Conservation (phyloP, 1,140 invertebrate genomes). For the Chymomyza costata region DNA sequence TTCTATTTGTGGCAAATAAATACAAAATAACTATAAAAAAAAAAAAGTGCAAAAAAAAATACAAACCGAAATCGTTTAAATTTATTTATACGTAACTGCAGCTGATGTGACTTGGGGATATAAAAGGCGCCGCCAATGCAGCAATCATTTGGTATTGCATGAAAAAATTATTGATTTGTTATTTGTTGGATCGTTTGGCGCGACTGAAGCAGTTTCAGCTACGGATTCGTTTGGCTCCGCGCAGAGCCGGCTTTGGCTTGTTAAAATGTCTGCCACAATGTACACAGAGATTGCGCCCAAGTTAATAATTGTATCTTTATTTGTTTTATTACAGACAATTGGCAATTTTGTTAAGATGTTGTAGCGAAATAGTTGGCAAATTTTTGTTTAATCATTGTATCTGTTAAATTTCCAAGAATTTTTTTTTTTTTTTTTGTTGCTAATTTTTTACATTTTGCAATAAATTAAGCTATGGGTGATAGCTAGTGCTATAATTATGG, state of each 20-base stretch:
- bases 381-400: too few relatives aligned
- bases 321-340: conserved; percentile 39
- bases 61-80: conserved; percentile 48
- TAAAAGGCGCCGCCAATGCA: conserved; percentile 52
- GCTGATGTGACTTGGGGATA: conserved; percentile 34
- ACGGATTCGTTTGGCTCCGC: too few relatives aligned
- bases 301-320: conserved; percentile 52
- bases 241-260: conserved; percentile 23
- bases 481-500: too few relatives aligned
- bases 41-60: conserved; percentile 10
- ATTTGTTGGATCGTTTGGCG: conserved; percentile 40
- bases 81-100: conserved; percentile 42
- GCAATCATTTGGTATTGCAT: conserved; percentile 50
- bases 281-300: conserved; percentile 11
- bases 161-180: conserved; percentile 62
- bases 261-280: conserved; percentile 42
- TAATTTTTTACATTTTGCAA: too few relatives aligned
- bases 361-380: conserved; percentile 9
- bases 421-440: too few relatives aligned
- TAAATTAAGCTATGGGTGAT: too few relatives aligned
- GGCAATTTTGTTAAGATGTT: conserved; percentile 29
- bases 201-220: too few relatives aligned
- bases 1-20: too few relatives aligned
- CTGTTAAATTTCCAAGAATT: too few relatives aligned
- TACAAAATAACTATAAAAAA: too few relatives aligned